Evolutionary conservation across 2,113 vertebrate species (phyloP).

Genomic region (Actinemys pallida): DNA sequence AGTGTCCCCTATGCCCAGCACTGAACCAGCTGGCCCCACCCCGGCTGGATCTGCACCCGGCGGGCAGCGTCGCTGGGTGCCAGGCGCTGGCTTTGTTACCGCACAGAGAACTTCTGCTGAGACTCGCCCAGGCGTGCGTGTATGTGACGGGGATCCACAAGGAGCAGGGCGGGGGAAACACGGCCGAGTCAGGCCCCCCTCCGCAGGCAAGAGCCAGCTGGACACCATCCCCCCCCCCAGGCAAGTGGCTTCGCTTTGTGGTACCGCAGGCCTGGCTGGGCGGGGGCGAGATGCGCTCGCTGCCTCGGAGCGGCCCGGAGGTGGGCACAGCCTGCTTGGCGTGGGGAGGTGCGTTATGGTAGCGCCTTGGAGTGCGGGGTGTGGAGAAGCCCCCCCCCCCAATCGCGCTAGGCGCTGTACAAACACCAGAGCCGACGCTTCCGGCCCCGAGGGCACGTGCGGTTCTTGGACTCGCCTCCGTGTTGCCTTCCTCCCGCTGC

Average conservation of each 20-base stretch:
- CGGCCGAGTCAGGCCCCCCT: neutral
- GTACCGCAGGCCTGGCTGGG: neutral
- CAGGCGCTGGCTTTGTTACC: neutral
- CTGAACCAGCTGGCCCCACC: neutral
- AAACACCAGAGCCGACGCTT: neutral
- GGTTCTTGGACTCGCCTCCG: neutral
- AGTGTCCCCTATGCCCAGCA: neutral
- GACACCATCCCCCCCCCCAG: neutral
- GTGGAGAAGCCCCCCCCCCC: neutral
- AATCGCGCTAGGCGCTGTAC: neutral
- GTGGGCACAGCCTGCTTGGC: too few relatives aligned
- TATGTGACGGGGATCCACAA: neutral
- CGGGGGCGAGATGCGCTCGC: too few relatives aligned
- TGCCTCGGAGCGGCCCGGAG: too few relatives aligned
- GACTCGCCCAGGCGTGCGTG: neutral
- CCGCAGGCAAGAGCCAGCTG: too few relatives aligned
- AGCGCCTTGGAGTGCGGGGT: neutral
- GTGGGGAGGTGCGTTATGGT: neutral
- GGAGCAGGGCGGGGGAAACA: too few relatives aligned
- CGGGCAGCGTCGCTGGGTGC: neutral
- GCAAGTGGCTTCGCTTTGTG: neutral
- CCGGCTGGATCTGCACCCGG: neutral
- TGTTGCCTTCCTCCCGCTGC: neutral
- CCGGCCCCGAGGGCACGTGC: rapidly evolving
- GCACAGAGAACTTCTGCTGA: neutral